Percentiles rank a stretch among this genome's conserved stretches.
These are phyloP conservation scores for Microtus oregoni DNA, from an alignment of 2,113 vertebrate genomes.

Conservation along the genomic window DNA sequence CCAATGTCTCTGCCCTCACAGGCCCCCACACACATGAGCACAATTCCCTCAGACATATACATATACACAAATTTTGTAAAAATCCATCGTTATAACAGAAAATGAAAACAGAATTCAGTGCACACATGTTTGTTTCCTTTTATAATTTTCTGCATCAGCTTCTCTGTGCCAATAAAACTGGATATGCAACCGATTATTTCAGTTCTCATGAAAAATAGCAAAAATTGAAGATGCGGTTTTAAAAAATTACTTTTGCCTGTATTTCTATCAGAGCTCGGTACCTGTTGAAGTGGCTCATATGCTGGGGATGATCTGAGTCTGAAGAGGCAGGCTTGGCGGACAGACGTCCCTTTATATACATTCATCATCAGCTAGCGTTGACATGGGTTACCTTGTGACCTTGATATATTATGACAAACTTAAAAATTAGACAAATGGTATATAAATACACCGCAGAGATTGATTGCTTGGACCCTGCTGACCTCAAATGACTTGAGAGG, in stretches of 20 bases:
- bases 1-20: background rate
- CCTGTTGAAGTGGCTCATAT: background rate
- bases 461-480: conserved; percentile 62
- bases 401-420: conserved; percentile 69
- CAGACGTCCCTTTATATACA: conserved; percentile 31
- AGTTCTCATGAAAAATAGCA: background rate
- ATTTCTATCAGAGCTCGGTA: background rate
- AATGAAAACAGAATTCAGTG: background rate
- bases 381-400: conserved; percentile 66
- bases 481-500: conserved; percentile 80
- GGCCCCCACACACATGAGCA: background rate
- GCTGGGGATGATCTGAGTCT: background rate
- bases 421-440: conserved; percentile 77
- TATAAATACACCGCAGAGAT: conserved; percentile 67
- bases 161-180: background rate
- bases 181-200: background rate
- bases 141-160: background rate
- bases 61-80: background rate
- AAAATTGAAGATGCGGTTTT: background rate
- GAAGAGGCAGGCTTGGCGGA: background rate
- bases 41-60: too few species aligned
- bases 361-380: conserved; percentile 56
- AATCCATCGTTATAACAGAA: background rate
- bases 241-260: background rate
- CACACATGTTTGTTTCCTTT: background rate